Conservation (phyloP, 2,113 vertebrate genomes). For the Mustela lutreola region DNA sequence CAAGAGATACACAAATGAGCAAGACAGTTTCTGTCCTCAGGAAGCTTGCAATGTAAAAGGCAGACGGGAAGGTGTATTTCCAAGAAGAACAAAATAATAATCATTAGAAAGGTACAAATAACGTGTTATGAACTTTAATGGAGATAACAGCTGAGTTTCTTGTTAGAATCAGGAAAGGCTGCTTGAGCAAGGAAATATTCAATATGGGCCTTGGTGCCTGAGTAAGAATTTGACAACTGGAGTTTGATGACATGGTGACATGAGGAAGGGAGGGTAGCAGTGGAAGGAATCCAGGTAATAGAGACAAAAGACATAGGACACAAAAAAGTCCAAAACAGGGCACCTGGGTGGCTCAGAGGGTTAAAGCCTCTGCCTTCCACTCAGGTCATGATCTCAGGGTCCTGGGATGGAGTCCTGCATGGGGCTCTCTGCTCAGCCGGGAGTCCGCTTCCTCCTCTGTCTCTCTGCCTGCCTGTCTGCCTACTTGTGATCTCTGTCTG, state of each 20-base stretch:
- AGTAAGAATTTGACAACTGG: background rate
- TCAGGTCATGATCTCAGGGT: no score
- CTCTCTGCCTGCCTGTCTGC: no score
- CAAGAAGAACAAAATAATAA: slow-evolving; percentile 26
- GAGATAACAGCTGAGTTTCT: background rate
- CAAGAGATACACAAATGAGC: background rate
- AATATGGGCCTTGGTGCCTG: background rate
- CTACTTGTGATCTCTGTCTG: no score
- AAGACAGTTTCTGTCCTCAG: background rate
- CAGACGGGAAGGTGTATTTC: background rate
- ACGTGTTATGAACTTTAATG: background rate
- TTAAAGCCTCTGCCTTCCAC: no score
- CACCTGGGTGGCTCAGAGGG: no score
- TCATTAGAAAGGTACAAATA: background rate
- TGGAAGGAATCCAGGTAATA: background rate
- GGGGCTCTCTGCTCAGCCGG: no score
- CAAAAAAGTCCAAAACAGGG: background rate
- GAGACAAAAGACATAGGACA: background rate
- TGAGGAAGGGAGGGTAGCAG: background rate
- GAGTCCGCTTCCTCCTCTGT: no score
- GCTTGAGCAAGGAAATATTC: slow-evolving; percentile 13
- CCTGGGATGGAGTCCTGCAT: no score
- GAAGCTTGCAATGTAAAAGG: background rate
- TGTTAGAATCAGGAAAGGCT: background rate
- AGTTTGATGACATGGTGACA: background rate